phyloP scores from a whole-genome alignment of 2,797 vertebrate species.

The Microcaecilia unicolor region DNA sequence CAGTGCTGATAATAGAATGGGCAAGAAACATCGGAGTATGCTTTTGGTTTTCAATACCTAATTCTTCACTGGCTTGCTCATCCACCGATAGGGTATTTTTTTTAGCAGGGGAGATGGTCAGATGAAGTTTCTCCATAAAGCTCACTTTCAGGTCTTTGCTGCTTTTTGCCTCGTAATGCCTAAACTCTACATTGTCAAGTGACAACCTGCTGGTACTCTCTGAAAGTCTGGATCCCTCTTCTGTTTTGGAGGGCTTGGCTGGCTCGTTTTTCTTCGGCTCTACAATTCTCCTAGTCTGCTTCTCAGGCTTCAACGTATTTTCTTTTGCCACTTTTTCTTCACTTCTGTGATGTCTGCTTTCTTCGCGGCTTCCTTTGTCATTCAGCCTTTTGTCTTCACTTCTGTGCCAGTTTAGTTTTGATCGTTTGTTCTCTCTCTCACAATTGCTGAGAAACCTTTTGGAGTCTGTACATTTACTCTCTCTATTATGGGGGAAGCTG shows the following conservation, averaged over 20 bases:
- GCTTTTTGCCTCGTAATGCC: conserved; percentile 34
- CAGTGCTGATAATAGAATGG: no score
- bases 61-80: neutral
- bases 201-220: conserved; percentile 12
- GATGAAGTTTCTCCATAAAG: conserved; percentile 94
- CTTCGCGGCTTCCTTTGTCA: conserved; percentile 48
- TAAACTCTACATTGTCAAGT: conserved; percentile 11
- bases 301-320: conserved; percentile 22
- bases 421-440: conserved; percentile 46
- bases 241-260: conserved; percentile 11
- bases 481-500: conserved; percentile 39
- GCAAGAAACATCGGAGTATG: conserved; percentile 13
- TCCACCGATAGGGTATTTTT: conserved; percentile 48
- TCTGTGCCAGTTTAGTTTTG: conserved; percentile 55
- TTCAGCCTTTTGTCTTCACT: conserved; percentile 55
- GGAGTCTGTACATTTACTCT: conserved; percentile 31
- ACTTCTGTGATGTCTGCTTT: conserved; percentile 30
- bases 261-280: conserved; percentile 23
- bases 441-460: conserved; percentile 29
- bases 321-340: conserved; percentile 37
- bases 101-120: conserved; percentile 90
- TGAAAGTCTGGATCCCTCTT: conserved; percentile 10
- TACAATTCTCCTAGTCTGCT: conserved; percentile 20
- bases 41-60: conserved; percentile 7
- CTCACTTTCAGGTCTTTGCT: conserved; percentile 79